Evolutionary conservation across 2,888 invertebrate genomes (phyloP).

Genomic region (Tanypteryx hageni): DNA sequence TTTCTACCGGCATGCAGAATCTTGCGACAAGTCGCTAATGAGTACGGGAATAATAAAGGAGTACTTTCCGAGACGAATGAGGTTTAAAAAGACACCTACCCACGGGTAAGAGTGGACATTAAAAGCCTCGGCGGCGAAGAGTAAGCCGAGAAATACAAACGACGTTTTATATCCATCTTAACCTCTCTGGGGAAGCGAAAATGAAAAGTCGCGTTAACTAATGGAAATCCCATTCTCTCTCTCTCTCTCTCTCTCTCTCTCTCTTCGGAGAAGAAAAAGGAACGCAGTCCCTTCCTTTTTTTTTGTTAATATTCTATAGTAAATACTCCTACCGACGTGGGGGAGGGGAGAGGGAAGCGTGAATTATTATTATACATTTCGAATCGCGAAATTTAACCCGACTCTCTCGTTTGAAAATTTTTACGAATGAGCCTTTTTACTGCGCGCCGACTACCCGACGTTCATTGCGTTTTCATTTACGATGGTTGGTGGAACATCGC

Average conservation of each 20-base stretch:
- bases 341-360: background rate
- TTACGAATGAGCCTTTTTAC: too few species aligned
- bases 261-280: too few species aligned
- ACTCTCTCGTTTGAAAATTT: too few species aligned
- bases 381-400: too few species aligned
- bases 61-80: slow-evolving; percentile 3
- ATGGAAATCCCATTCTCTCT: background rate
- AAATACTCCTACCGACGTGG: background rate
- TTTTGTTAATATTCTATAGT: background rate
- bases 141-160: background rate
- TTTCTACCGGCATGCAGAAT: slow-evolving; percentile 10
- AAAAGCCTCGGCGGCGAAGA: background rate
- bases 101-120: background rate
- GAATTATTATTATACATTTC: too few species aligned
- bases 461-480: too few species aligned
- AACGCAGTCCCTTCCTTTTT: too few species aligned
- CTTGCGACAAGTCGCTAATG: slow-evolving; percentile 28
- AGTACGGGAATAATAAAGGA: background rate
- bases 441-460: too few species aligned
- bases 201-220: background rate
- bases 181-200: background rate
- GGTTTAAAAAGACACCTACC: slow-evolving; percentile 5
- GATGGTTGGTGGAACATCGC: too few species aligned
- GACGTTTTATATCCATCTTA: background rate
- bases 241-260: too few species aligned